Evolutionary conservation across 2,888 invertebrate species (phyloP).

Genomic region (Scrobipalpa atriplicella): DNA sequence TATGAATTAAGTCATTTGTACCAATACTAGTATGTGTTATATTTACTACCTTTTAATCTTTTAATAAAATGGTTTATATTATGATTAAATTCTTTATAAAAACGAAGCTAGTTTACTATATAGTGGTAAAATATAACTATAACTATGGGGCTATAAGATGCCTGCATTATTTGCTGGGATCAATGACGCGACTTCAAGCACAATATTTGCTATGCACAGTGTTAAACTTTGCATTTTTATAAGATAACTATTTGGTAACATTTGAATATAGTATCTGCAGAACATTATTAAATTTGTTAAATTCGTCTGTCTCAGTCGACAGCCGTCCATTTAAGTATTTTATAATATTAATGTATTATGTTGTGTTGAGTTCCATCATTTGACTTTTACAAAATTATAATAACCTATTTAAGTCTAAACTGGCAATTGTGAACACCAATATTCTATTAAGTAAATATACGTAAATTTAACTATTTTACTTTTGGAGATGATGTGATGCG

Average conservation of each 20-base stretch:
- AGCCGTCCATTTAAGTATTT: constrained; percentile 44
- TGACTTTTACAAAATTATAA: constrained; percentile 4
- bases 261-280: constrained; percentile 27
- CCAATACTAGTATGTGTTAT: constrained; percentile 43
- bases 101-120: constrained; percentile 1
- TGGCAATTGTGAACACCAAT: constrained; percentile 7
- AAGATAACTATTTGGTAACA: constrained; percentile 23
- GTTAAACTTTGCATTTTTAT: constrained; percentile 52
- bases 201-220: constrained; percentile 61
- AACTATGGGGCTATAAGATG: constrained; percentile 32
- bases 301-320: constrained; percentile 42
- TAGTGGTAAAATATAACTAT: background rate
- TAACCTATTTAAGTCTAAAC: background rate
- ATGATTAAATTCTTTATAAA: constrained; percentile 17
- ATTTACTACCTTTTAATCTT: constrained; percentile 34
- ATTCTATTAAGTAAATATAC: constrained; percentile 3
- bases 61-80: constrained; percentile 18
- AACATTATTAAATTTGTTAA: background rate
- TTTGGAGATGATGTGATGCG: background rate
- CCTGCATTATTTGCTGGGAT: constrained; percentile 41
- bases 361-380: constrained; percentile 29
- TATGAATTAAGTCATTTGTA: constrained; percentile 48
- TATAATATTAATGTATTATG: constrained; percentile 45
- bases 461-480: constrained; percentile 8
- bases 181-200: constrained; percentile 52